Conservation (phyloP, 2,888 invertebrate genomes). For the Diabrotica balteata region DNA sequence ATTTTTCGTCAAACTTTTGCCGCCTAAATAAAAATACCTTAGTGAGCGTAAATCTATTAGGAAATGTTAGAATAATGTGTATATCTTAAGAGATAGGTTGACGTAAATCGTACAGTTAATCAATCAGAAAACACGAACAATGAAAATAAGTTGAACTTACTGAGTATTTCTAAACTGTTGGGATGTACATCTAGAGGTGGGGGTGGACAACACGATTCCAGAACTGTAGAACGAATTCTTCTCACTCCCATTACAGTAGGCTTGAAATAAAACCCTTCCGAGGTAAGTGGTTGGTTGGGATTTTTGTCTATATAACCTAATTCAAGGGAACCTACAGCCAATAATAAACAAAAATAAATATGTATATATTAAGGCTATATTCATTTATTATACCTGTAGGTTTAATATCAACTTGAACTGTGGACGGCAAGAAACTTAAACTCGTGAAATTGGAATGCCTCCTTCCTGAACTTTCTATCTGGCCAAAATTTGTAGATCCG, state of each 20-base stretch:
- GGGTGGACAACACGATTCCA: slow-evolving; percentile 75
- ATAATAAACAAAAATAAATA: too few relatives aligned
- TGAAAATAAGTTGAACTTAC: background rate
- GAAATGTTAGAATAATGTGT: too few relatives aligned
- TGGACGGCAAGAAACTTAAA: slow-evolving; percentile 62
- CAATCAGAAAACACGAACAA: background rate
- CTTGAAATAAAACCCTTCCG: slow-evolving; percentile 57
- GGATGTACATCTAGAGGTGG: slow-evolving; percentile 78
- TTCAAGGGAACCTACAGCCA: slow-evolving; percentile 64
- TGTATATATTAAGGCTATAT: background rate
- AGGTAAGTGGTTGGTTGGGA: slow-evolving; percentile 54
- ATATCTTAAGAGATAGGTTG: too few relatives aligned
- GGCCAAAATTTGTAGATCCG: slow-evolving; percentile 43
- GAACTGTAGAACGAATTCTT: slow-evolving; percentile 73
- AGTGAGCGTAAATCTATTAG: too few relatives aligned
- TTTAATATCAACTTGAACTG: slow-evolving; percentile 59
- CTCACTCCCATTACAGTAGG: slow-evolving; percentile 64
- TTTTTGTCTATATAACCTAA: slow-evolving; percentile 62
- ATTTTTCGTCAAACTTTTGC: slow-evolving; percentile 60
- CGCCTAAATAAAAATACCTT: background rate
- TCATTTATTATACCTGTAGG: slow-evolving; percentile 50
- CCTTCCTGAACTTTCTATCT: slow-evolving; percentile 45
- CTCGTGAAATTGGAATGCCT: slow-evolving; percentile 71
- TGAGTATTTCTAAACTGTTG: slow-evolving; percentile 80
- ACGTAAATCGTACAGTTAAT: background rate